Conservation (phyloP, 2,888 invertebrate genomes). For the Tethea ocularis region DNA sequence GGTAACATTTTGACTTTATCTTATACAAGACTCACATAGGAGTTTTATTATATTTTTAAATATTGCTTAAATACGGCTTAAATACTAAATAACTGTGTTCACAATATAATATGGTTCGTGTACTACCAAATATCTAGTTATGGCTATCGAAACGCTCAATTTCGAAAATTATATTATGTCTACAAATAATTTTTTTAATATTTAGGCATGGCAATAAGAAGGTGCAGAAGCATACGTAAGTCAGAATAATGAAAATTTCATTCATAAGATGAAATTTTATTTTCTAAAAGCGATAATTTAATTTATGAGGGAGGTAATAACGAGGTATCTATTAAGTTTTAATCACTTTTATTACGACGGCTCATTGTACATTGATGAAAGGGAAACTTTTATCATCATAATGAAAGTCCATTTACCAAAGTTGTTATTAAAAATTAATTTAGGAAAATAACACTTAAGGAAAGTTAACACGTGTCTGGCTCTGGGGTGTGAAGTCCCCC, state of each 20-base stretch:
- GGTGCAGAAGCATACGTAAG: not conserved
- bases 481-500: constrained; percentile 16
- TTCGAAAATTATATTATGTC: not conserved
- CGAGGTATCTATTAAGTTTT: not conserved
- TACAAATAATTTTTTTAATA: too few relatives aligned
- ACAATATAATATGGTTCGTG: too few relatives aligned
- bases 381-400: not conserved
- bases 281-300: not conserved
- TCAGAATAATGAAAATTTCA: not conserved
- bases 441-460: constrained; percentile 1
- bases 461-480: not conserved
- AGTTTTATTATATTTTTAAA: too few relatives aligned
- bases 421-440: constrained; percentile 4
- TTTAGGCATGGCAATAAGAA: not conserved
- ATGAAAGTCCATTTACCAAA: not conserved
- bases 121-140: not conserved
- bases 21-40: not conserved
- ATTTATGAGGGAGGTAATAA: not conserved
- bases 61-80: too few relatives aligned
- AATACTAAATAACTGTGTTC: too few relatives aligned
- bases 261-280: not conserved
- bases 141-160: not conserved
- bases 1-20: constrained; percentile 13
- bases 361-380: not conserved
- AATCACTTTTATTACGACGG: not conserved